Percentiles rank a stretch among this genome's conserved stretches.
Evolutionary conservation across 2,888 invertebrate genomes (phyloP).

Genomic region (Melieria picta): DNA sequence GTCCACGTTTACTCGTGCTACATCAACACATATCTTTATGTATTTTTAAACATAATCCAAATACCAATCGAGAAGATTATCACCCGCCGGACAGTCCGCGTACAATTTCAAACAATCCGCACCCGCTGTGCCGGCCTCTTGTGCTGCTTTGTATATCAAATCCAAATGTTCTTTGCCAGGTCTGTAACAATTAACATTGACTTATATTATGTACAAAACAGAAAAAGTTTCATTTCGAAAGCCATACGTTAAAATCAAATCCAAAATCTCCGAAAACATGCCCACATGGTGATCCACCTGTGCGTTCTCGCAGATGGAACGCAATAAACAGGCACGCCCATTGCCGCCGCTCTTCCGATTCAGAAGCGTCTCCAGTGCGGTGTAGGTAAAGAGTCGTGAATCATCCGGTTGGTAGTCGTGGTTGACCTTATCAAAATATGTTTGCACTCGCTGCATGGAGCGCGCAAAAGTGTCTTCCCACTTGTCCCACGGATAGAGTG

Average conservation of each 20-base stretch:
- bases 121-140: conserved; percentile 44
- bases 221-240: background rate
- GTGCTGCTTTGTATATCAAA: conserved; percentile 70
- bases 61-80: conserved; percentile 71
- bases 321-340: conserved; percentile 56
- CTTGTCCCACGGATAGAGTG: conserved; percentile 59
- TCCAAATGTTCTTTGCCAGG: conserved; percentile 65
- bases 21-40: too few species aligned
- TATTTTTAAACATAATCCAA: conserved; percentile 32
- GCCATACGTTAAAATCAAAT: conserved; percentile 51
- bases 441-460: conserved; percentile 43
- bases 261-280: conserved; percentile 53
- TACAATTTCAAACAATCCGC: conserved; percentile 71
- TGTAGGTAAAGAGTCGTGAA: conserved; percentile 56
- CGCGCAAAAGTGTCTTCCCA: conserved; percentile 57
- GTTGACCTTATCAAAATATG: background rate
- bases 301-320: conserved; percentile 63
- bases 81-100: conserved; percentile 70
- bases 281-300: conserved; percentile 57
- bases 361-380: conserved; percentile 57
- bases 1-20: too few species aligned
- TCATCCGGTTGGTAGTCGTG: conserved; percentile 50
- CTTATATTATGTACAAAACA: background rate
- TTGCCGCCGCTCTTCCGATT: conserved; percentile 40
- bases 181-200: conserved; percentile 29